Evolutionary conservation across 2,888 invertebrate species (phyloP).

Genomic region (Epistrophe grossulariae): DNA sequence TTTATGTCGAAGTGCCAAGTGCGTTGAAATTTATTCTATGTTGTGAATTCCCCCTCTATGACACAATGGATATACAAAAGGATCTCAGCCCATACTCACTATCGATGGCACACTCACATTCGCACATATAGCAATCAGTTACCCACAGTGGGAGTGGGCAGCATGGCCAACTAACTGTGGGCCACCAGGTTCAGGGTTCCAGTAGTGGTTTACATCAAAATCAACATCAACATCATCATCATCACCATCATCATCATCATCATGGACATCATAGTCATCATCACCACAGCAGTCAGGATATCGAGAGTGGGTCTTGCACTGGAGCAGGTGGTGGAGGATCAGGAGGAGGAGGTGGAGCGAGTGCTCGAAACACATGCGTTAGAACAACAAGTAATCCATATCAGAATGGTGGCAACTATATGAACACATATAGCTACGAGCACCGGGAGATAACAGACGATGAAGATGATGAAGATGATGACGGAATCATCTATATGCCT

Average conservation of each 20-base stretch:
- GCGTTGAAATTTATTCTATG: slow-evolving; percentile 93
- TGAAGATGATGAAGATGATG: slow-evolving; percentile 81
- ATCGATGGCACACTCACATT: slow-evolving; percentile 83
- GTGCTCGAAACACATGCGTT: slow-evolving; percentile 79
- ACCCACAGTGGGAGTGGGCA: slow-evolving; percentile 81
- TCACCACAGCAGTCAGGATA: slow-evolving; percentile 67
- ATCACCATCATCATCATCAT: slow-evolving; percentile 54
- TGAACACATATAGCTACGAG: slow-evolving; percentile 78
- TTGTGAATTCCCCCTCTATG: slow-evolving; percentile 95
- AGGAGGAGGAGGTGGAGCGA: slow-evolving; percentile 78
- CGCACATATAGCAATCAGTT: slow-evolving; percentile 84
- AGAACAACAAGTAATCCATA: slow-evolving; percentile 81
- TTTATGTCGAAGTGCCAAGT: slow-evolving; percentile 94
- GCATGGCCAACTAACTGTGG: slow-evolving; percentile 77
- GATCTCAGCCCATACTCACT: slow-evolving; percentile 83
- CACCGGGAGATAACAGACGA: slow-evolving; percentile 75
- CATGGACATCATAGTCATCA: slow-evolving; percentile 67
- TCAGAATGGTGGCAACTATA: slow-evolving; percentile 82
- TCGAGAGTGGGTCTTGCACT: slow-evolving; percentile 56
- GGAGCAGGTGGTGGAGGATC: slow-evolving; percentile 75
- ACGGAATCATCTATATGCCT: slow-evolving; percentile 81
- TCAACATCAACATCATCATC: slow-evolving; percentile 73
- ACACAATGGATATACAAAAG: slow-evolving; percentile 87
- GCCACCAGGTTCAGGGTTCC: slow-evolving; percentile 74
- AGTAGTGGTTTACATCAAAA: slow-evolving; percentile 70